Base-by-base conservation (phyloP, 2,113 vertebrate genomes). In the Chamaetylas fuelleborni region DNA sequence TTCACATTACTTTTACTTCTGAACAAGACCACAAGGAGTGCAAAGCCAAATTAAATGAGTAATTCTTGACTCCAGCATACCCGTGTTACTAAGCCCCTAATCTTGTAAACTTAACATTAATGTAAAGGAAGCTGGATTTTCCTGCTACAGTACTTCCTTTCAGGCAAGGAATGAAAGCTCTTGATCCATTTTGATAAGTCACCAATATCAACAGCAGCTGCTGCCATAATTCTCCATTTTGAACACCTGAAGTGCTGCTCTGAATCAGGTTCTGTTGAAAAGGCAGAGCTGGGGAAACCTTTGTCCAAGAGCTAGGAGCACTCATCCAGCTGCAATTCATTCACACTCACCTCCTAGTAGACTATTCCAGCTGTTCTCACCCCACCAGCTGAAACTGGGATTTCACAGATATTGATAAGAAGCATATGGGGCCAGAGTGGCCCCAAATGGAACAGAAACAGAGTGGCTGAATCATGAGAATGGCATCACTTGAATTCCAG, bases 11-110 rank as follows among this genome's bases (percentile, higher is more conserved):
- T 50, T 81, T 84, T 71, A 43, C 19, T 23, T 69, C 71, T 58
- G 38, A 86, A n/a, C 8, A 57, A 12, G 29, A 69, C 54, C 43
- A 67, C 47, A 79, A 79, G 20, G 12, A 79, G 24, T 12, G 16
- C 43, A 80, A 95, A 76, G 31, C 22, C 66, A 61, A 86, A 86
- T 31, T 17, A 76, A 80, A 67, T 26, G 6, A 85, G 19, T 47
- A 79, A 76, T 28, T n/a, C 82, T 64, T 71, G 73, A 57, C 23
- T 74, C 29, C 53, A 82, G 57, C 15, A 82, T 12, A 45, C 6
- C 3, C 0, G 0, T 2, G 0, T 60, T 88, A 56, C 42, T 62
- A 71, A 94, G 16, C 23, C 23, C 17, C 12, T 54, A 14, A 58
- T 33, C 25, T 54, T 73, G 47, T 62, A 84, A 73, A 87, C 1